Evolutionary conservation across 2,797 vertebrate species (phyloP), one percentile per base, ranked within the genome.

Genomic region (Xenopus petersii): DNA sequence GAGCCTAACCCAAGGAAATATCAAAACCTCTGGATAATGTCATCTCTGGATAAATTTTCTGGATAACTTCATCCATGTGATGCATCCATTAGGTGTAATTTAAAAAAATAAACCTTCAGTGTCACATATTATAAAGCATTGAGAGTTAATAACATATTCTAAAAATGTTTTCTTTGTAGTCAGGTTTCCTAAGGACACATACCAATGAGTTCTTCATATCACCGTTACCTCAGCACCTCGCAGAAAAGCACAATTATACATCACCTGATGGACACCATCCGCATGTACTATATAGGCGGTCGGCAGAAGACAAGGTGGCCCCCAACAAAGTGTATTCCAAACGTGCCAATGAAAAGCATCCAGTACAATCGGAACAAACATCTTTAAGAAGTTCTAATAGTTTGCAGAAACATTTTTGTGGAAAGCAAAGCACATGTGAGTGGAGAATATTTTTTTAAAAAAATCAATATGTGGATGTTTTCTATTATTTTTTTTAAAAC

Each of bases 351-450:
- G 36, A 26, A 16, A 60, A 17, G 5, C 17, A 60, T 60, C 2
- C 33, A n/a, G 10, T 12, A 47, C n/a, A 60, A 47, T 24, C 33
- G 5, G 30, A 17, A 42, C 68, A 60, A 2, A 24, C 10, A 46
- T 55, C 67, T 36, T 11, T 13, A 64, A 2, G 13, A 51, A 26
- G 15, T 64, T 30, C 55, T 16, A 51, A 24, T 12, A 49, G 0
- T 54, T 12, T 8, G 76, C 92, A 90, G 86, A 95, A 89, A 87
- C 94, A 95, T 81, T 98, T 97, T 92, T 99, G 97, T 91, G 97
- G 97, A 93, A 95, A 88, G 88, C 95, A 94, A 93, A 98, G 96
- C 94, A 95, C 98, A 98, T 96, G 97, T 99, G 97, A 98, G 97
- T 98, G 95, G 96, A 95, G 94, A 91, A 94, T 66, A 94, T 91